Evolutionary conservation across 2,888 invertebrate genomes (phyloP), one percentile per base, ranked within the genome.

Genomic region (Glaucopsyche alexis): DNA sequence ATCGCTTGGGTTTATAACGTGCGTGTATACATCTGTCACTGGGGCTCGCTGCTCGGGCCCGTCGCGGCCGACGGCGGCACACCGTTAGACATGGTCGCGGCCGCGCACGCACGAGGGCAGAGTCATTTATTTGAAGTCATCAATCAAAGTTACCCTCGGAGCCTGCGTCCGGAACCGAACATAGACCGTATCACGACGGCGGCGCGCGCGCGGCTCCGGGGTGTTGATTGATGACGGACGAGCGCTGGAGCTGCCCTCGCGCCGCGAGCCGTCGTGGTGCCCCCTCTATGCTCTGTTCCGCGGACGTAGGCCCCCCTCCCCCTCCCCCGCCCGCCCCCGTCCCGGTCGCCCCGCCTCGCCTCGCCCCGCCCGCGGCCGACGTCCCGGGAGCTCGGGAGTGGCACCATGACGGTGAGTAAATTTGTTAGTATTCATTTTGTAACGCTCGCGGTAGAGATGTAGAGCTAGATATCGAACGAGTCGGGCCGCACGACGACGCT

Each of bases 41-140:
- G 60, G 60, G 60, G 29, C 29, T 42, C 42, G 8, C 42, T 42
- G 60, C 60, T 29, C 60, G 60, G 29, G 60, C 60, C 60, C 60
- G 55, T 55, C 55, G 11, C 55, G 60, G 55, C 55, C 29, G 19
- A 9, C 55, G 55, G 55, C 29, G 55, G 29, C 60, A 38, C 60
- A 29, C 69, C 19, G 69, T 69, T 69, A 49, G 69, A 49, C 69
- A 52, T 67, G 72, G 67, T 67, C 72, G 19, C 52, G 38, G 38
- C 38, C 55, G 49, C 13, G 38, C n/a, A 65, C 74, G 84, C 84
- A 87, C 86, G 88, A 88, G 90, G 85, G 86, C 88, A 87, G 89
- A 90, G 90, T 91, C 92, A 89, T 88, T 87, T 89, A 91, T 92
- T 92, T 92, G 93, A 92, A 91, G 93, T 93, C 93, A 93, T 93